These are phyloP conservation scores for Xylophagus ater DNA, from an alignment of 2,888 invertebrate species.

Conservation along the genomic window DNA sequence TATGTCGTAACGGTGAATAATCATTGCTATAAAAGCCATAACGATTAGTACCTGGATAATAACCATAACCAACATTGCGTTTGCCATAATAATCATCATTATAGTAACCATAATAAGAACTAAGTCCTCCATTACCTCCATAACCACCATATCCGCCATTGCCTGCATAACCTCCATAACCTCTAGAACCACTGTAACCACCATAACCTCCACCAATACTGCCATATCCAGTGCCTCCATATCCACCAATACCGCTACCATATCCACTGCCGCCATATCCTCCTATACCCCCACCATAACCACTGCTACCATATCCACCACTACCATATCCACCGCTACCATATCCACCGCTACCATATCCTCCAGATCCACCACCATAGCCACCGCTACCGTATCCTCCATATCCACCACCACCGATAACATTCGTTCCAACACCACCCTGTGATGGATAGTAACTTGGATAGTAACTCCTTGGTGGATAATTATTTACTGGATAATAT, in stretches of 20 bases:
- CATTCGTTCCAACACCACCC: slow-evolving; percentile 6
- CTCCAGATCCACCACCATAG: slow-evolving; percentile 15
- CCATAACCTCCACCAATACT: slow-evolving; percentile 17
- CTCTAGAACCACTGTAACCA: too few relatives aligned
- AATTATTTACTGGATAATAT: slow-evolving; percentile 14
- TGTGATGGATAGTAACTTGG: too few relatives aligned
- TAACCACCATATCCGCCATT: slow-evolving; percentile 47
- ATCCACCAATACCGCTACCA: slow-evolving; percentile 18
- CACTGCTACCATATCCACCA: slow-evolving; percentile 17
- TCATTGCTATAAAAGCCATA: slow-evolving; percentile 27
- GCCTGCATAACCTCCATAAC: slow-evolving; percentile 23
- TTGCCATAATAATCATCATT: slow-evolving; percentile 44
- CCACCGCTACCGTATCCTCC: slow-evolving; percentile 16
- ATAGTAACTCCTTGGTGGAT: slow-evolving; percentile 13
- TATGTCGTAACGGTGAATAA: slow-evolving; percentile 10
- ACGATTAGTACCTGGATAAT: slow-evolving; percentile 37
- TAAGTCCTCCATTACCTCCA: slow-evolving; percentile 48
- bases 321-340: slow-evolving; percentile 28
- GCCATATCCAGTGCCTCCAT: slow-evolving; percentile 4
- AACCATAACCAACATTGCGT: slow-evolving; percentile 49
- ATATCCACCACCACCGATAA: slow-evolving; percentile 19
- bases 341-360: slow-evolving; percentile 26
- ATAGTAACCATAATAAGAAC: slow-evolving; percentile 48
- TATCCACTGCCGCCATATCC: slow-evolving; percentile 15
- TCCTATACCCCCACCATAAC: slow-evolving; percentile 18